Conservation (phyloP, 2,797 vertebrate species). For the Gobionotothen gibberifrons region DNA sequence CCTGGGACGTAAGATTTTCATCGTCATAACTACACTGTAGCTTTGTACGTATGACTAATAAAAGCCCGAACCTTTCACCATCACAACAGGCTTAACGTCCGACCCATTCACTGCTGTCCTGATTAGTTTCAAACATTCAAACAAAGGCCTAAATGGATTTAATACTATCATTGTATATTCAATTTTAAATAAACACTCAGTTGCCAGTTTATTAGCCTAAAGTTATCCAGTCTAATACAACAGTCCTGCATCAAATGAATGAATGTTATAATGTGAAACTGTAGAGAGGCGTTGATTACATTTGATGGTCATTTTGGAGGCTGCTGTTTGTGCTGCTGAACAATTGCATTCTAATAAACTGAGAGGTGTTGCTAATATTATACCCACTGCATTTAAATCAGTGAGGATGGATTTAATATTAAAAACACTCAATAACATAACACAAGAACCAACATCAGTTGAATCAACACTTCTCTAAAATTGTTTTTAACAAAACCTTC, state of each 20-base stretch:
- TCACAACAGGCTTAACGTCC: background rate
- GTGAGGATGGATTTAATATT: background rate
- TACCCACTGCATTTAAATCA: background rate
- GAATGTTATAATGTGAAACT: background rate
- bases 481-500: background rate
- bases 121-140: constrained; percentile 7
- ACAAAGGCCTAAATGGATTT: background rate
- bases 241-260: background rate
- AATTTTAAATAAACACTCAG: background rate
- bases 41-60: too few relatives aligned
- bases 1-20: too few relatives aligned
- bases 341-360: constrained; percentile 3
- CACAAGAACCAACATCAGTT: constrained; percentile 1
- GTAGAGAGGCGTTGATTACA: constrained; percentile 1
- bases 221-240: background rate
- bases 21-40: too few relatives aligned
- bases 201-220: background rate
- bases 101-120: constrained; percentile 17
- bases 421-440: constrained; percentile 12
- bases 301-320: background rate
- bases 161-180: background rate
- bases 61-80: background rate
- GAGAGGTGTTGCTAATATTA: constrained; percentile 1
- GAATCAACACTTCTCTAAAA: constrained; percentile 1
- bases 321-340: constrained; percentile 4